These are phyloP conservation scores for Aplochiton taeniatus DNA, from an alignment of 2,797 vertebrate genomes.

Conservation along the genomic window DNA sequence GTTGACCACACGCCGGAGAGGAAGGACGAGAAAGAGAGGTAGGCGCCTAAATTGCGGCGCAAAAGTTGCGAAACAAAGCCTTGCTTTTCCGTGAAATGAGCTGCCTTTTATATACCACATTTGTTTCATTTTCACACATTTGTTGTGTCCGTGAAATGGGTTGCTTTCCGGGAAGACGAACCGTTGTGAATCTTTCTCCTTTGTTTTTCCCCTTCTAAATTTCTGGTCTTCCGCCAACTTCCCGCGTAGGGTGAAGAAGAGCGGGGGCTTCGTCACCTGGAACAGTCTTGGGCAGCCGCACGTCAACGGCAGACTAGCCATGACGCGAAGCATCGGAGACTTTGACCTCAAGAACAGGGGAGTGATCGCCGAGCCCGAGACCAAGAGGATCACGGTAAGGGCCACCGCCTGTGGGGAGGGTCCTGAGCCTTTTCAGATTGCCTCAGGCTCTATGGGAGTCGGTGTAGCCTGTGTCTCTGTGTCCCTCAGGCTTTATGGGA, in stretches of 20 bases:
- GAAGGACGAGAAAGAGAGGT: conserved; percentile 97
- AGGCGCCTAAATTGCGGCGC: conserved; percentile 7
- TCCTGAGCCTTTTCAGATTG: neutral
- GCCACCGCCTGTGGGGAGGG: neutral
- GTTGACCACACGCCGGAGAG: conserved; percentile 95
- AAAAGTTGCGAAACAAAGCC: no score
- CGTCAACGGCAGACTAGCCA: conserved; percentile 94
- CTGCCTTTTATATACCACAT: no score
- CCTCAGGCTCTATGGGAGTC: no score
- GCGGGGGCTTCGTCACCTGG: conserved; percentile 92
- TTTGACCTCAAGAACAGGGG: conserved; percentile 90
- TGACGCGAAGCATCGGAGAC: conserved; percentile 97
- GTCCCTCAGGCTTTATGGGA: no score
- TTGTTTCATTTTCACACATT: no score
- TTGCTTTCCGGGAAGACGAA: no score
- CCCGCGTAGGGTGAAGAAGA: conserved; percentile 82
- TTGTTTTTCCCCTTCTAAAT: conserved; percentile 16
- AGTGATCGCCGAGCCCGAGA: conserved; percentile 96
- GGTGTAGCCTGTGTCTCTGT: no score
- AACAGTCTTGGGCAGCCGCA: conserved; percentile 96
- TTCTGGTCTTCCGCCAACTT: conserved; percentile 12
- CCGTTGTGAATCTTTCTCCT: neutral
- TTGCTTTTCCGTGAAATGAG: no score
- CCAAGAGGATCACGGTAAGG: conserved; percentile 83
- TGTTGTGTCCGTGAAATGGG: no score